Conservation (phyloP, 2,797 vertebrate genomes). For the Leptodactylus fallax region DNA sequence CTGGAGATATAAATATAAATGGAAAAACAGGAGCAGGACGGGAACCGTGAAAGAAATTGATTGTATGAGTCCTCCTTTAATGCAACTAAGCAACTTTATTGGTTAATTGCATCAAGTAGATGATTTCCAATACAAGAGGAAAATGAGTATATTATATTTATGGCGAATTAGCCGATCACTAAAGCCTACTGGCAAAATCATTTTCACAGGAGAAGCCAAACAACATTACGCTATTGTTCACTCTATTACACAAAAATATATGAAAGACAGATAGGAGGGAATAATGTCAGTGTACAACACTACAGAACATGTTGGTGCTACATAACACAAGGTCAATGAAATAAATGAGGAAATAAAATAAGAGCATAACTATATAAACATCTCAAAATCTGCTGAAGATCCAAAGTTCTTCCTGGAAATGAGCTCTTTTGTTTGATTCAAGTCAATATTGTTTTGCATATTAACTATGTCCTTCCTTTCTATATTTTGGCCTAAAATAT, state of each 20-base stretch:
- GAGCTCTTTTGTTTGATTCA: too few species aligned
- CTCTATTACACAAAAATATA: not conserved
- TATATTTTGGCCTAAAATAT: too few species aligned
- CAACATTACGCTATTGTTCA: not conserved
- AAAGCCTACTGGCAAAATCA: not conserved
- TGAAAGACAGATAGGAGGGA: not conserved
- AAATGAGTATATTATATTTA: conserved; percentile 14
- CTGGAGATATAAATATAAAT: conserved; percentile 64
- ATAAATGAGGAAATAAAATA: too few species aligned
- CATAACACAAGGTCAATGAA: not conserved
- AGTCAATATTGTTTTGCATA: too few species aligned
- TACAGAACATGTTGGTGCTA: not conserved
- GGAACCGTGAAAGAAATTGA: conserved; percentile 37
- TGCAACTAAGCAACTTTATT: conserved; percentile 46
- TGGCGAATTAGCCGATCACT: not conserved
- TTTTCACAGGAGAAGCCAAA: not conserved
- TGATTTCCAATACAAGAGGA: conserved; percentile 11
- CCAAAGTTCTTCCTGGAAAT: too few species aligned
- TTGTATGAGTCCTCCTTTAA: conserved; percentile 39
- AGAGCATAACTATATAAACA: not conserved
- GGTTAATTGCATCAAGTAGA: conserved; percentile 25
- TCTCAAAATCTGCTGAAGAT: too few species aligned
- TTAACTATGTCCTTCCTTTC: too few species aligned
- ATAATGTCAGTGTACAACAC: not conserved
- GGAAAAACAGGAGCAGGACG: conserved; percentile 14